Evolutionary conservation across 2,797 vertebrate genomes (phyloP).

Genomic region (Molossus alvarezi): DNA sequence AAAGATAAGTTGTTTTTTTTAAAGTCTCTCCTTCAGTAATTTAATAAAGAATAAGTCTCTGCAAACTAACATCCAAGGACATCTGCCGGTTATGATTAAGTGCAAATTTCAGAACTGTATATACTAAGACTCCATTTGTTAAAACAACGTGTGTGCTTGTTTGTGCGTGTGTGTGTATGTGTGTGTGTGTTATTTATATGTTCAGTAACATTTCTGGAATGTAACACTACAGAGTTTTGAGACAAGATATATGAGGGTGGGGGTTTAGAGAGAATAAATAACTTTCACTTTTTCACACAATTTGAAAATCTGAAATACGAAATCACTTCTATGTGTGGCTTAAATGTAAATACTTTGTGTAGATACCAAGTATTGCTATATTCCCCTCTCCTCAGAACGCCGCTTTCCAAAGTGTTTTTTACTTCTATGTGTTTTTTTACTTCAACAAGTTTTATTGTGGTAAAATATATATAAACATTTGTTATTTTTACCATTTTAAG

Average conservation of each 20-base stretch:
- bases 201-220: background rate
- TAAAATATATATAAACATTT: background rate
- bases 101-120: background rate
- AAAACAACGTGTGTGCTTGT: background rate
- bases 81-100: background rate
- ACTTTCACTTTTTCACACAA: background rate
- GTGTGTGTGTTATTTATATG: background rate
- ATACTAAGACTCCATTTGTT: background rate
- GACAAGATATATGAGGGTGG: background rate
- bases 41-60: background rate
- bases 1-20: no score
- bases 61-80: background rate
- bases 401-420: slow-evolving; percentile 9
- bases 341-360: background rate
- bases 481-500: background rate
- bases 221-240: background rate
- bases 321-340: background rate
- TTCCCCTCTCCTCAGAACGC: background rate
- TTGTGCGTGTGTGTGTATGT: background rate
- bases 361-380: background rate
- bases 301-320: background rate
- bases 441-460: background rate
- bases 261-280: background rate
- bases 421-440: background rate
- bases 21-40: background rate